Evolutionary conservation across 2,888 invertebrate genomes (phyloP).

Genomic region (Rhopalosiphum nymphaeae): DNA sequence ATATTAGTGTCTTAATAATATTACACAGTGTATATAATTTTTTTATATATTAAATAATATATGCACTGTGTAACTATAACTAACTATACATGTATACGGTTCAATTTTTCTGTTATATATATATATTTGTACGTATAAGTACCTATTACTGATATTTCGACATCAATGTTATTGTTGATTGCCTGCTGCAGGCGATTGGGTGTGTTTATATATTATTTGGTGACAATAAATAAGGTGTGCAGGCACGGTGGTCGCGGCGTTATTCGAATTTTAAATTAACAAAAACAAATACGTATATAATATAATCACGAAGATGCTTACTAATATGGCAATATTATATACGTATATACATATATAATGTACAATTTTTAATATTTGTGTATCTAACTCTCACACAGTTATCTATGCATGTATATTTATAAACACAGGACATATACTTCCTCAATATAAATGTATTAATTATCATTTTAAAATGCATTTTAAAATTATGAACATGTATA

Average conservation of each 20-base stretch:
- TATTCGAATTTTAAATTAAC: constrained; percentile 5
- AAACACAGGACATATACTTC: background rate
- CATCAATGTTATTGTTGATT: background rate
- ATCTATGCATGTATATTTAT: background rate
- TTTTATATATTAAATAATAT: background rate
- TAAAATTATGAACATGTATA: background rate
- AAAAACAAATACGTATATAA: background rate
- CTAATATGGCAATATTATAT: background rate
- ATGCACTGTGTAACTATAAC: background rate
- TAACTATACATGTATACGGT: background rate
- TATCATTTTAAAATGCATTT: background rate
- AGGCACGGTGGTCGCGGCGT: background rate
- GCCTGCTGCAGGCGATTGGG: background rate
- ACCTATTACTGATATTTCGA: background rate
- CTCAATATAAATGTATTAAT: background rate
- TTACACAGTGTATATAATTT: background rate
- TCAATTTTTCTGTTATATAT: background rate
- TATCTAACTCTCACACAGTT: background rate
- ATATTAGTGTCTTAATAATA: background rate
- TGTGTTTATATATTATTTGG: background rate
- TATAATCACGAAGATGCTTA: background rate
- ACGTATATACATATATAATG: background rate
- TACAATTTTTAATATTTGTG: background rate
- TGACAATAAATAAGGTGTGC: background rate
- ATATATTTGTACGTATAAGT: background rate